Percentiles rank a stretch among this genome's conserved stretches.
These are phyloP conservation scores for Agelastica alni DNA, from an alignment of 2,888 invertebrate species.

Conservation along the genomic window DNA sequence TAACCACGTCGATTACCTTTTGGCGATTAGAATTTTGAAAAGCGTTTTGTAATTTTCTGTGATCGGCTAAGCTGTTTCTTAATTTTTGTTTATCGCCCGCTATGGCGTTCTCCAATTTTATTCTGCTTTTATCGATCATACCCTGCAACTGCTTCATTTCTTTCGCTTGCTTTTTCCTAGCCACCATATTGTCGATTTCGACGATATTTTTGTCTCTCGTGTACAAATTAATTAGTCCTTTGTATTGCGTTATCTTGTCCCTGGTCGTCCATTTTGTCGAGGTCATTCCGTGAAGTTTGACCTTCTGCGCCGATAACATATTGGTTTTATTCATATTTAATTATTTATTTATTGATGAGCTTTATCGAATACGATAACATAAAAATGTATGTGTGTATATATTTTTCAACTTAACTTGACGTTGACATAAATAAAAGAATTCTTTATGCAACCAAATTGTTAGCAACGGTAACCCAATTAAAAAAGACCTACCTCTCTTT, in stretches of 20 bases:
- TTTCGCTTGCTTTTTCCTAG: constrained; percentile 60
- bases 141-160: constrained; percentile 63
- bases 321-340: constrained; percentile 41
- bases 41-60: constrained; percentile 63
- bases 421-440: too few relatives aligned
- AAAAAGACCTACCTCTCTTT: too few relatives aligned
- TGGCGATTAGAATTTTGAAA: constrained; percentile 56
- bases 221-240: constrained; percentile 67
- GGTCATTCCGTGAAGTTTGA: constrained; percentile 66
- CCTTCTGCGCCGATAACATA: constrained; percentile 64
- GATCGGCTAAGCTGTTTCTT: constrained; percentile 62
- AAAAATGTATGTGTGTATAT: too few relatives aligned
- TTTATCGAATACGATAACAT: too few relatives aligned
- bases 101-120: constrained; percentile 62
- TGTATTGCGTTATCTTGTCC: constrained; percentile 69
- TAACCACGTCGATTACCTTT: constrained; percentile 62
- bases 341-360: too few relatives aligned
- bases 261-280: constrained; percentile 68
- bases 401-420: too few relatives aligned
- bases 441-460: too few relatives aligned
- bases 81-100: constrained; percentile 66
- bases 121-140: constrained; percentile 62
- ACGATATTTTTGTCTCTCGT: constrained; percentile 67
- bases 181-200: constrained; percentile 59
- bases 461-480: too few relatives aligned